Evolutionary conservation across 2,888 invertebrate species (phyloP).

Genomic region (Andricus quercusramuli): DNA sequence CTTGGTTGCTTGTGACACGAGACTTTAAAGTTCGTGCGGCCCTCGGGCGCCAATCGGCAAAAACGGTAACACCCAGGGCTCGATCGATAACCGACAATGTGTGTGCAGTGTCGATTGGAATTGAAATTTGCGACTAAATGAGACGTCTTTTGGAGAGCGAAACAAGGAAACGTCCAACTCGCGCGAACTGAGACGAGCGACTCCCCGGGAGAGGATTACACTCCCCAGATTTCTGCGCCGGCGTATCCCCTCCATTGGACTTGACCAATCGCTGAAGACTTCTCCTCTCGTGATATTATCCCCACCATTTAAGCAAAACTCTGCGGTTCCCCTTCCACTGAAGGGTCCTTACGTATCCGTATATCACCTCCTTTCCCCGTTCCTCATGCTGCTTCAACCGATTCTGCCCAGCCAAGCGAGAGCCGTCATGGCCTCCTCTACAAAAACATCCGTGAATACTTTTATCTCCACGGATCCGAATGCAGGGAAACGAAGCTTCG

Average conservation of each 20-base stretch:
- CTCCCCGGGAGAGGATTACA: conserved; percentile 67
- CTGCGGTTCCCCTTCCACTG: conserved; percentile 2
- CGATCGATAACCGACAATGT: conserved; percentile 29
- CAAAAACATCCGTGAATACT: conserved; percentile 68
- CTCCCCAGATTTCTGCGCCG: conserved; percentile 31
- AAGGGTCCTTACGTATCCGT: conserved; percentile 47
- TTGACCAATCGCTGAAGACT: conserved; percentile 44
- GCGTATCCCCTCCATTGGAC: conserved; percentile 34
- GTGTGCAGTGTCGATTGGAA: conserved; percentile 22
- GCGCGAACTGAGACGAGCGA: conserved; percentile 76
- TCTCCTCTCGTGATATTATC: conserved; percentile 47
- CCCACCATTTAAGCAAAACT: conserved; percentile 40
- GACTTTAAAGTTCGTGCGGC: not conserved
- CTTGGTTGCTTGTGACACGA: not conserved
- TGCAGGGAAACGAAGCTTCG: conserved; percentile 45
- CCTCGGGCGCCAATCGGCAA: conserved; percentile 10
- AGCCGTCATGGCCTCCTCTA: conserved; percentile 65
- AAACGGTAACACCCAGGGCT: conserved; percentile 18
- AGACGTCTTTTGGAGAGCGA: conserved; percentile 27
- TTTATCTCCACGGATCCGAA: conserved; percentile 70
- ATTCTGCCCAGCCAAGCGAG: conserved; percentile 55
- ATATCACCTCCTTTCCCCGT: conserved; percentile 49
- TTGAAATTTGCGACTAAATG: conserved; percentile 20
- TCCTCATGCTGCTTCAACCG: conserved; percentile 53
- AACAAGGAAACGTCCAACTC: conserved; percentile 71